Evolutionary conservation across 2,888 invertebrate genomes (phyloP).

Genomic region (Pyralis farinalis): DNA sequence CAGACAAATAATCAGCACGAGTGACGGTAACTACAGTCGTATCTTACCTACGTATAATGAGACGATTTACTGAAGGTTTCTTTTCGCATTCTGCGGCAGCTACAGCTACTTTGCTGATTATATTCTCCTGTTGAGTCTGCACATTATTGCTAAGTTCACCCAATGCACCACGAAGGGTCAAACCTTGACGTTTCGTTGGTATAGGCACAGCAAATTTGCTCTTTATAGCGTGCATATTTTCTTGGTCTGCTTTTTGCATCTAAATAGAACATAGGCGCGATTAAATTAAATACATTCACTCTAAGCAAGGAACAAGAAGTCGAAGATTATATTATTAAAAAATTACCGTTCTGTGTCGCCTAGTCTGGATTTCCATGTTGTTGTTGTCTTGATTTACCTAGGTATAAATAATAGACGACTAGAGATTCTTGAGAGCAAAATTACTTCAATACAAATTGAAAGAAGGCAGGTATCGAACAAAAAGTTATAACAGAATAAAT

Average conservation of each 20-base stretch:
- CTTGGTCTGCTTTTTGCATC: constrained; percentile 60
- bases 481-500: too few relatives aligned
- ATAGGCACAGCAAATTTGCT: constrained; percentile 44
- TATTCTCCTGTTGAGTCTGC: constrained; percentile 47
- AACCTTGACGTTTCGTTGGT: constrained; percentile 49
- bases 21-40: too few relatives aligned
- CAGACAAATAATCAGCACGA: too few relatives aligned
- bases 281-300: background rate
- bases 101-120: constrained; percentile 51
- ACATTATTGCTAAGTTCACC: constrained; percentile 67
- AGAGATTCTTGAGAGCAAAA: too few relatives aligned
- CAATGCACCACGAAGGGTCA: constrained; percentile 57
- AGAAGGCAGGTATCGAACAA: too few relatives aligned
- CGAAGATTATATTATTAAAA: constrained; percentile 5
- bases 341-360: constrained; percentile 56
- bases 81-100: constrained; percentile 61
- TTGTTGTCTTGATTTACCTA: too few relatives aligned
- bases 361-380: constrained; percentile 53
- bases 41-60: constrained; percentile 42
- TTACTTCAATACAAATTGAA: too few relatives aligned
- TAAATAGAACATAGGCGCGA: constrained; percentile 18
- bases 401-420: too few relatives aligned
- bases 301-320: constrained; percentile 8
- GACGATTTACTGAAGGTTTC: constrained; percentile 44
- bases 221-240: constrained; percentile 53